Evolutionary conservation across 1,140 invertebrate species (phyloP).

Genomic region (Philaenus spumarius): DNA sequence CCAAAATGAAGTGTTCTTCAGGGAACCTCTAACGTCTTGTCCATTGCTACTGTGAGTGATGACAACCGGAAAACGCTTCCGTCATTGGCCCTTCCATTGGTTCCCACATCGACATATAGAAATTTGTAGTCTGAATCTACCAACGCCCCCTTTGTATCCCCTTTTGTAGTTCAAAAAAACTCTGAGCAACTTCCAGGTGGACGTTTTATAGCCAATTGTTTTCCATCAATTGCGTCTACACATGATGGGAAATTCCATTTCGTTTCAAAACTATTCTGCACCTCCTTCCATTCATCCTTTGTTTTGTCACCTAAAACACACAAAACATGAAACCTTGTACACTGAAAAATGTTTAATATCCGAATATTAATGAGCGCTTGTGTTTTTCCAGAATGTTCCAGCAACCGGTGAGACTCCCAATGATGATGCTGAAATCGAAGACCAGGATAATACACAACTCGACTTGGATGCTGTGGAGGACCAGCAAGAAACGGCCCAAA

Average conservation of each 20-base stretch:
- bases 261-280: constrained; percentile 29
- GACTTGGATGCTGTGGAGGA: not conserved
- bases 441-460: not conserved
- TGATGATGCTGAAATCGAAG: not conserved
- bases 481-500: not conserved
- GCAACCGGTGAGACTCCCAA: not conserved
- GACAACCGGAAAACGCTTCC: no score
- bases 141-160: constrained; percentile 41
- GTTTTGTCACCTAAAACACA: constrained; percentile 16
- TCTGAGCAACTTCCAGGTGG: constrained; percentile 30
- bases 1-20: no score
- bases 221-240: constrained; percentile 42
- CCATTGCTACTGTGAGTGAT: no score
- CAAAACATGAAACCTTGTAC: not conserved
- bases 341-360: not conserved
- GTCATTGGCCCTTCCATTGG: no score
- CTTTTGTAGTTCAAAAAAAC: constrained; percentile 42
- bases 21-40: no score
- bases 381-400: not conserved
- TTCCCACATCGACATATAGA: no score
- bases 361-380: not conserved
- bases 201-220: constrained; percentile 36
- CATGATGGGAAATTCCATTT: constrained; percentile 36
- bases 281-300: constrained; percentile 26
- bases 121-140: no score